Conservation (phyloP, 2,888 invertebrate species). For the Metopia argyrocephala region DNA sequence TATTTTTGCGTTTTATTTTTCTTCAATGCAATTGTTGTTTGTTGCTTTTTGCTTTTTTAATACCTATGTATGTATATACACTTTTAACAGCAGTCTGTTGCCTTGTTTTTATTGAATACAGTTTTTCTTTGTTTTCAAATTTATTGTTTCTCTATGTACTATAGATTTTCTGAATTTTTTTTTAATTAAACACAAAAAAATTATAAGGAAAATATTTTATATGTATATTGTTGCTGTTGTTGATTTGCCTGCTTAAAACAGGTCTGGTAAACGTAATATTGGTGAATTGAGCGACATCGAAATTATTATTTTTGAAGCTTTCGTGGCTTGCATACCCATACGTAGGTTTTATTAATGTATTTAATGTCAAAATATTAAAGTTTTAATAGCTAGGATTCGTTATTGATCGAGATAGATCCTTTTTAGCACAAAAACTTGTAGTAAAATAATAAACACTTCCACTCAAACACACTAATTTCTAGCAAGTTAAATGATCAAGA, state of each 20-base stretch:
- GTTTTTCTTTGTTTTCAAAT: background rate
- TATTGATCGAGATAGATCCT: conserved; percentile 9
- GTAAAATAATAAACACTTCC: conserved; percentile 23
- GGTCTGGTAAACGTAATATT: conserved; percentile 74
- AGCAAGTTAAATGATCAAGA: conserved; percentile 52
- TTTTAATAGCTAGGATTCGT: conserved; percentile 31
- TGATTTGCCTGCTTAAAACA: conserved; percentile 73
- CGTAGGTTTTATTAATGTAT: conserved; percentile 23
- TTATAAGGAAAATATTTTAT: background rate
- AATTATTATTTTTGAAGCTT: conserved; percentile 64
- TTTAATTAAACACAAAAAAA: background rate
- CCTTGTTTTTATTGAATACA: background rate
- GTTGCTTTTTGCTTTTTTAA: conserved; percentile 27
- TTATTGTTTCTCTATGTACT: background rate
- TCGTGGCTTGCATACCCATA: conserved; percentile 47
- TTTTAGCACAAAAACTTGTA: background rate
- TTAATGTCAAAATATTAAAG: background rate
- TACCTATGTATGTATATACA: background rate
- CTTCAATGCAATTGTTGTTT: conserved; percentile 46
- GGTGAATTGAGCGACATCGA: conserved; percentile 77
- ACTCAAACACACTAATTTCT: conserved; percentile 9
- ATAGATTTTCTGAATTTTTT: conserved; percentile 21
- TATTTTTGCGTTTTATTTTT: conserved; percentile 51
- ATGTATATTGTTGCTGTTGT: background rate
- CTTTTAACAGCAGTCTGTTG: background rate